Evolutionary conservation across 2,888 invertebrate genomes (phyloP).

Genomic region (Amblyjoppa fuscipennis): DNA sequence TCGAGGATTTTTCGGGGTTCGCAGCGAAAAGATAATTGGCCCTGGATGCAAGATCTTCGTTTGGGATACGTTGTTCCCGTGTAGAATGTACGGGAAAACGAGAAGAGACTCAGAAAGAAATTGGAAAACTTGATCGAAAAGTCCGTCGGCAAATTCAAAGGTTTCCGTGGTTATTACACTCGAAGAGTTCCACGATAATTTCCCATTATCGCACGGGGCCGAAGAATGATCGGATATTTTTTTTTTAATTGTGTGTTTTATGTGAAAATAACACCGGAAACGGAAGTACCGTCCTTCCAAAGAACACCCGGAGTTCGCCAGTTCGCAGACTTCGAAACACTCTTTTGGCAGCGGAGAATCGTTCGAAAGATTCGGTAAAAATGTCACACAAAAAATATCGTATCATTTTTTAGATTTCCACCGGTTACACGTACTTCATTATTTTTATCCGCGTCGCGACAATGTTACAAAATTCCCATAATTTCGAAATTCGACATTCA

Average conservation of each 20-base stretch:
- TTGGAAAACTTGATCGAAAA: not conserved
- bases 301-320: not conserved
- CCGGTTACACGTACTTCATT: too few relatives aligned
- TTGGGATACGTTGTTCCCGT: conserved; percentile 1
- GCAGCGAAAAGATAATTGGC: conserved; percentile 57
- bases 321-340: too few relatives aligned
- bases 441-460: not conserved
- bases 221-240: not conserved
- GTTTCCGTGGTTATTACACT: conserved; percentile 1
- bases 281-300: not conserved
- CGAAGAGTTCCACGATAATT: not conserved
- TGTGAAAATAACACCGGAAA: not conserved
- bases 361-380: not conserved
- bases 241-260: not conserved
- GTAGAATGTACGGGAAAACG: not conserved
- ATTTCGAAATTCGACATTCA: too few relatives aligned
- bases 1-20: conserved; percentile 56
- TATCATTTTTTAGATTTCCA: too few relatives aligned
- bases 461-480: not conserved
- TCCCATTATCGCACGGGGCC: not conserved
- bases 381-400: too few relatives aligned
- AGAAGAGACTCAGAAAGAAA: not conserved
- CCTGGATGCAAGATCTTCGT: conserved; percentile 27
- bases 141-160: not conserved
- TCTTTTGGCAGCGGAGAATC: too few relatives aligned